Conservation (phyloP, 2,797 vertebrate genomes). For the Micromesistius poutassou region DNA sequence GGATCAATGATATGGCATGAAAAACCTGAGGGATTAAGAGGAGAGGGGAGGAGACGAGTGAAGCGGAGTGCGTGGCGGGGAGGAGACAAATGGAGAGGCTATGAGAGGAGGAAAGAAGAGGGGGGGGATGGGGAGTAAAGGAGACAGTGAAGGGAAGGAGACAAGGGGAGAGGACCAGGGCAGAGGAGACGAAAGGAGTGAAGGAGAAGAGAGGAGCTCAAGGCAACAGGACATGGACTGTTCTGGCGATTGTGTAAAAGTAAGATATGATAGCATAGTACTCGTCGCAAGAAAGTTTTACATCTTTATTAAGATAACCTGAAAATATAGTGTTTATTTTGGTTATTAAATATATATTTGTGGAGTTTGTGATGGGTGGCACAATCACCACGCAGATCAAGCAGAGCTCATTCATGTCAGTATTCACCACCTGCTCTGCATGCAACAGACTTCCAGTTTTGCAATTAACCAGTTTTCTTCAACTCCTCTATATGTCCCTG, state of each 20-base stretch:
- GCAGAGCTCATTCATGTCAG: too few species aligned
- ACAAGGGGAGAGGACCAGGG: neutral
- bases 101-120: neutral
- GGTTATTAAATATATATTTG: neutral
- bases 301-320: neutral
- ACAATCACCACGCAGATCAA: too few species aligned
- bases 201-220: neutral
- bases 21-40: neutral
- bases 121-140: neutral
- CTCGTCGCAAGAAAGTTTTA: neutral
- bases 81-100: constrained; percentile 16
- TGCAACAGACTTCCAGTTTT: too few species aligned
- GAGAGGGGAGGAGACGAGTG: constrained; percentile 14
- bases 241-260: neutral
- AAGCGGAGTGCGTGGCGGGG: too few species aligned
- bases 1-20: neutral
- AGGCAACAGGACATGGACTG: neutral
- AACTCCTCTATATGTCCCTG: too few species aligned
- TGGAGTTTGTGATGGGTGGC: too few species aligned
- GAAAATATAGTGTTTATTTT: neutral
- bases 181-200: neutral
- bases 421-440: too few species aligned
- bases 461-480: too few species aligned
- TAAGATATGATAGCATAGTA: neutral
- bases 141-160: neutral